Percentiles rank a stretch among this genome's conserved stretches.
Evolutionary conservation across 2,888 invertebrate genomes (phyloP).

Genomic region (Clitarchus hookeri): DNA sequence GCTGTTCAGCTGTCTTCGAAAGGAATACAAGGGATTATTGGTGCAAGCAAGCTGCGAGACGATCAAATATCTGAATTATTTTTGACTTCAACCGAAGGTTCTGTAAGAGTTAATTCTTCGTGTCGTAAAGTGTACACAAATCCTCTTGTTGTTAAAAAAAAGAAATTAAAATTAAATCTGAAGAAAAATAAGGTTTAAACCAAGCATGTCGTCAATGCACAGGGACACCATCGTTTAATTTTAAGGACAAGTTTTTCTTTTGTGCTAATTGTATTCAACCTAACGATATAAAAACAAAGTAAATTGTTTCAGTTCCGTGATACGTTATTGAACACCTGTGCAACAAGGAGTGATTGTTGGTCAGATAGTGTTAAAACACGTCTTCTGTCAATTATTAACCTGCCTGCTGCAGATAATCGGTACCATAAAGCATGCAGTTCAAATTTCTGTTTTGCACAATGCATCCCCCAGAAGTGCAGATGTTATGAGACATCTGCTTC

Average conservation of each 20-base stretch:
- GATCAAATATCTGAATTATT: not conserved
- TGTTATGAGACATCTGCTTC: not conserved
- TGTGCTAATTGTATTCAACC: not conserved
- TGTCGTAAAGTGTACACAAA: constrained; percentile 6
- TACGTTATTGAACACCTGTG: not conserved
- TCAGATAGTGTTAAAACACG: not conserved
- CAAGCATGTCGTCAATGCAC: not conserved
- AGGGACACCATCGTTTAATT: not conserved
- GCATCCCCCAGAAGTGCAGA: not conserved
- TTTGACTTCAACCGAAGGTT: not conserved
- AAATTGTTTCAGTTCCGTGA: not conserved
- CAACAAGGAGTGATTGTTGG: not conserved
- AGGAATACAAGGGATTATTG: not conserved
- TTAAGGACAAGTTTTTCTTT: not conserved
- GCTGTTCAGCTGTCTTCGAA: constrained; percentile 1
- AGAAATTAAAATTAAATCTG: not conserved
- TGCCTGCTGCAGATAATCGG: not conserved
- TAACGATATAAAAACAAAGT: no score
- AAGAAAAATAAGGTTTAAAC: not conserved
- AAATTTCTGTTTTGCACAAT: not conserved
- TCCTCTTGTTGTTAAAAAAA: not conserved
- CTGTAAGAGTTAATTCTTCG: not conserved
- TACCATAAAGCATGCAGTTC: not conserved
- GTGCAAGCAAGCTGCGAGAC: not conserved
- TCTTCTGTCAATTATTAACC: not conserved